These are phyloP conservation scores for Stegastes partitus DNA, from an alignment of 2,113 vertebrate genomes.

Conservation along the genomic window DNA sequence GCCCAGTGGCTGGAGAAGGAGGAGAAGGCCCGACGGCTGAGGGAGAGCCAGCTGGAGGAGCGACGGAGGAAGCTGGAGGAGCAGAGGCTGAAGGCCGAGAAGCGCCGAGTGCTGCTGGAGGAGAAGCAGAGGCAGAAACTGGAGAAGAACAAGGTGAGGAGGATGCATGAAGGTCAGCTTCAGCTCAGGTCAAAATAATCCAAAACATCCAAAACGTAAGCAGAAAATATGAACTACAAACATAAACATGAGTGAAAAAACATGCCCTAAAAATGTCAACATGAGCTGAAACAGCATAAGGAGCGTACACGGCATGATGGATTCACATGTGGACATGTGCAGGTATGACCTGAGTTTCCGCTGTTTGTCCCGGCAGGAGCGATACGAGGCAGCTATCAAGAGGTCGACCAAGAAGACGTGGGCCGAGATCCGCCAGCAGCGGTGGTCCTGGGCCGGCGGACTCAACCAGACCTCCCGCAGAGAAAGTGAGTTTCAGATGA, in stretches of 20 bases:
- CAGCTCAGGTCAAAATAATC: too few species aligned
- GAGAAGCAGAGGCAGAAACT: constrained; percentile 94
- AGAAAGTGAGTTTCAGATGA: constrained; percentile 88
- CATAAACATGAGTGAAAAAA: too few species aligned
- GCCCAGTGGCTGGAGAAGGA: constrained; percentile 97
- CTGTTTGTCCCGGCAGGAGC: constrained; percentile 82
- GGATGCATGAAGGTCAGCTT: too few species aligned
- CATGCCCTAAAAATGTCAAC: too few species aligned
- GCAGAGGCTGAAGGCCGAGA: constrained; percentile 92
- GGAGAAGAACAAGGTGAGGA: constrained; percentile 94
- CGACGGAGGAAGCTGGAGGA: constrained; percentile 92
- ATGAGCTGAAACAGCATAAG: too few species aligned
- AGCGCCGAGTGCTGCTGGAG: constrained; percentile 89
- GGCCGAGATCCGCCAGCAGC: constrained; percentile 97
- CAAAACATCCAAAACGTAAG: too few species aligned
- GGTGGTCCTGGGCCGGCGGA: constrained; percentile 97
- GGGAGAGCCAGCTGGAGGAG: constrained; percentile 95
- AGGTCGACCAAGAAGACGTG: constrained; percentile 95
- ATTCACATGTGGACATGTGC: too few species aligned
- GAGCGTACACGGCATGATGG: too few species aligned
- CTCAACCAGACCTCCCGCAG: constrained; percentile 93
- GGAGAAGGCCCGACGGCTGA: constrained; percentile 90
- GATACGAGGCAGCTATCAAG: constrained; percentile 95
- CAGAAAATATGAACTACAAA: too few species aligned
- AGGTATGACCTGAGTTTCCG: too few species aligned